phyloP scores from a whole-genome alignment of 2,113 vertebrate species.

The Ivindomyrus marchei region DNA sequence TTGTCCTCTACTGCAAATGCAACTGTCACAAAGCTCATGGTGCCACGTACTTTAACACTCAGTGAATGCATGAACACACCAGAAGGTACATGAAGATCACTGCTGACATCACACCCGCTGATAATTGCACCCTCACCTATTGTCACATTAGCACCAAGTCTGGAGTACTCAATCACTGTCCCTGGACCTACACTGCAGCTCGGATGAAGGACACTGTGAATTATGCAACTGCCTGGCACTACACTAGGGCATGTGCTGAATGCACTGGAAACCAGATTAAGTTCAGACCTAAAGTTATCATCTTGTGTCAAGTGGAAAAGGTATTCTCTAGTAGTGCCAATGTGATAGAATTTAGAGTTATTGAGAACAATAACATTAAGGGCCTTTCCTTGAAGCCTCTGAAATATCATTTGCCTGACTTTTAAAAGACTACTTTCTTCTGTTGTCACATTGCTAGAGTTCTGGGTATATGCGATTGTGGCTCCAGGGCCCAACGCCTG shows the following conservation, averaged over 20 bases:
- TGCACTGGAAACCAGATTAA: conserved; percentile 63
- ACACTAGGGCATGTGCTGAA: conserved; percentile 55
- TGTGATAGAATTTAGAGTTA: conserved; percentile 88
- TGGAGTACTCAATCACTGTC: conserved; percentile 77
- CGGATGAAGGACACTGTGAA: conserved; percentile 68
- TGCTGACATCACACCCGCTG: conserved; percentile 61
- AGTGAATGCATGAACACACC: conserved; percentile 73
- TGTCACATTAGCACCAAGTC: conserved; percentile 58
- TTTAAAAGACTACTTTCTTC: conserved; percentile 54
- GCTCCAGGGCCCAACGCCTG: conserved; percentile 78
- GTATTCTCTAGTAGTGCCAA: conserved; percentile 81
- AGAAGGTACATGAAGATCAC: conserved; percentile 55
- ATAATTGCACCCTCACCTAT: conserved; percentile 70
- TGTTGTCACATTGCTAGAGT: conserved; percentile 53
- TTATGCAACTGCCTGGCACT: conserved; percentile 37
- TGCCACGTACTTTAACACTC: conserved; percentile 49
- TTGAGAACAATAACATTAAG: conserved; percentile 81
- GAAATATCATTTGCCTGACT: conserved; percentile 70
- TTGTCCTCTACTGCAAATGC: conserved; percentile 70
- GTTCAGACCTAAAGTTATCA: conserved; percentile 61
- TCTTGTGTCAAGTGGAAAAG: conserved; percentile 74
- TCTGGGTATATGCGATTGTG: conserved; percentile 62
- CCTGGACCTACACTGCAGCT: conserved; percentile 57
- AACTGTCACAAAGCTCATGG: conserved; percentile 62
- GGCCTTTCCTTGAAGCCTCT: conserved; percentile 64